These are phyloP conservation scores for Aleiodes sp. DNA, from an alignment of 1,140 invertebrate genomes.

Conservation along the genomic window DNA sequence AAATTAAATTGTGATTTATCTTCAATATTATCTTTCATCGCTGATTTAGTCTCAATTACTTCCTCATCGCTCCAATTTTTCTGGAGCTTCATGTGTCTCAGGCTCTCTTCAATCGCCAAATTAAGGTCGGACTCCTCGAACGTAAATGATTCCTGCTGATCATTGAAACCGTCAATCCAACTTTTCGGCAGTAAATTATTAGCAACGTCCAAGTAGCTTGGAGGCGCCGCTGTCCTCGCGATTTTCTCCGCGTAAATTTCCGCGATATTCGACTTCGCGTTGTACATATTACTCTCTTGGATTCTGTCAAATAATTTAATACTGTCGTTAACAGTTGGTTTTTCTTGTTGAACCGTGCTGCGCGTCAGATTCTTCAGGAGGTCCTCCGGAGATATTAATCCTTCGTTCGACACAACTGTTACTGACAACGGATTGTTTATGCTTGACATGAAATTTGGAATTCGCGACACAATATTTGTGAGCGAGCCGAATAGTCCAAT, in stretches of 20 bases:
- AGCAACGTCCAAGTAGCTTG: neutral
- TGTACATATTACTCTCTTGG: conserved; percentile 8
- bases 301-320: conserved; percentile 22
- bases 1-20: no score
- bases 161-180: neutral
- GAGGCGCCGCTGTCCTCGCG: neutral
- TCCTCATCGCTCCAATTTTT: neutral
- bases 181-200: neutral
- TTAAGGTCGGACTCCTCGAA: conserved; percentile 3
- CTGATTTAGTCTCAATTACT: neutral
- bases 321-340: conserved; percentile 20
- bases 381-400: conserved; percentile 41
- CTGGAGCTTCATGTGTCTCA: neutral
- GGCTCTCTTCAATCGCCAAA: conserved; percentile 20
- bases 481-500: conserved; percentile 32
- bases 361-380: conserved; percentile 42
- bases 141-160: neutral
- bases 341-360: conserved; percentile 32
- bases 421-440: conserved; percentile 47
- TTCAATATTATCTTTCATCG: neutral
- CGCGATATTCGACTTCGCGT: neutral
- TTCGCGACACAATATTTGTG: conserved; percentile 38
- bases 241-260: conserved; percentile 22
- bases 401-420: conserved; percentile 48
- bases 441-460: conserved; percentile 38